Percentiles rank a stretch among this genome's conserved stretches.
Conservation (phyloP, 2,113 vertebrate species). For the western clawed frog (Xenopus tropicalis) region UCB_Xtro_10.0 CM004445.2:50656001-50656500, state of each 20-base stretch:
- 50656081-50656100: slow-evolving; percentile 10
- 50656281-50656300: neutral
- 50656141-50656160: neutral
- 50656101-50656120: neutral
- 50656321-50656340: too few species aligned
- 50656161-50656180: neutral
- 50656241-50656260: too few species aligned
- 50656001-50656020: neutral
- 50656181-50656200: neutral
- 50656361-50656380: neutral
- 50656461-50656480: too few species aligned
- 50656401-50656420: too few species aligned
- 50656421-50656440: too few species aligned
- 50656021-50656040: neutral
- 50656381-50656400: neutral
- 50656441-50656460: too few species aligned
- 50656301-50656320: neutral
- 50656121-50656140: slow-evolving; percentile 14
- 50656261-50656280: too few species aligned
- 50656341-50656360: neutral
- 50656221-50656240: neutral
- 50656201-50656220: neutral
- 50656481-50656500: too few species aligned
- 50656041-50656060: slow-evolving; percentile 8
- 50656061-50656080: slow-evolving; percentile 7